Percentiles rank a stretch among this genome's conserved stretches.
These are phyloP conservation scores for Mus musculus DNA, from an alignment of 2,113 vertebrate species.

Conservation along the genomic window DNA sequence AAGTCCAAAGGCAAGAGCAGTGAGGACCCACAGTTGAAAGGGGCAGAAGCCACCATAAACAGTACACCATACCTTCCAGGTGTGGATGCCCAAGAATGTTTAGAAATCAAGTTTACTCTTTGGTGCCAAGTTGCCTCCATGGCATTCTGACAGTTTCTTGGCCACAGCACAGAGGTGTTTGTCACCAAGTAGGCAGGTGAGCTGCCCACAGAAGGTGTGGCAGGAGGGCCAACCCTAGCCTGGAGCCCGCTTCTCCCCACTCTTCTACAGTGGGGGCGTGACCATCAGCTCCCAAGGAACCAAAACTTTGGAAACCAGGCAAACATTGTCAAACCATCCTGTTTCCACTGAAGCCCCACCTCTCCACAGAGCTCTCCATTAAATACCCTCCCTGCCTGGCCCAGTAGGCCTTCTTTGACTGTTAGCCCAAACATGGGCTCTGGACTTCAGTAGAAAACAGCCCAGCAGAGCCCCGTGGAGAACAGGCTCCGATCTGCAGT, in stretches of 20 bases:
- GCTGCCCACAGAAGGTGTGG: background rate
- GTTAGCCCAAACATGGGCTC: background rate
- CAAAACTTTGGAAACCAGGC: slow-evolving; percentile 74
- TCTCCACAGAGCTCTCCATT: background rate
- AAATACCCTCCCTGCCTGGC: slow-evolving; percentile 11
- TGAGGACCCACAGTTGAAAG: background rate
- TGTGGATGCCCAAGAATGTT: background rate
- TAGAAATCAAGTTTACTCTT: slow-evolving; percentile 29
- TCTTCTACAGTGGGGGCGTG: slow-evolving; percentile 58
- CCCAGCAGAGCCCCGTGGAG: background rate
- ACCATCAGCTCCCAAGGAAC: background rate
- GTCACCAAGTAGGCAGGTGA: slow-evolving; percentile 61
- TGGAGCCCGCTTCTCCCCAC: slow-evolving; percentile 51
- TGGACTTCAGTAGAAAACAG: background rate
- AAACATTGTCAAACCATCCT: slow-evolving; percentile 71
- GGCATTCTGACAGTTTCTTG: slow-evolving; percentile 32
- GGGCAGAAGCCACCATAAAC: background rate
- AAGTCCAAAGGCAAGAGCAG: background rate
- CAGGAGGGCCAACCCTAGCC: slow-evolving; percentile 18
- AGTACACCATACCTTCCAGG: background rate
- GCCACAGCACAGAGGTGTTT: background rate
- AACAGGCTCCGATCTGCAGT: background rate
- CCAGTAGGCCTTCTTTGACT: background rate
- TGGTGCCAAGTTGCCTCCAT: slow-evolving; percentile 38
- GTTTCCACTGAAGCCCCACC: slow-evolving; percentile 60